Evolutionary conservation across 2,797 vertebrate genomes (phyloP), one percentile per base, ranked within the genome.

Genomic region (Sebastes hopkinsi): DNA sequence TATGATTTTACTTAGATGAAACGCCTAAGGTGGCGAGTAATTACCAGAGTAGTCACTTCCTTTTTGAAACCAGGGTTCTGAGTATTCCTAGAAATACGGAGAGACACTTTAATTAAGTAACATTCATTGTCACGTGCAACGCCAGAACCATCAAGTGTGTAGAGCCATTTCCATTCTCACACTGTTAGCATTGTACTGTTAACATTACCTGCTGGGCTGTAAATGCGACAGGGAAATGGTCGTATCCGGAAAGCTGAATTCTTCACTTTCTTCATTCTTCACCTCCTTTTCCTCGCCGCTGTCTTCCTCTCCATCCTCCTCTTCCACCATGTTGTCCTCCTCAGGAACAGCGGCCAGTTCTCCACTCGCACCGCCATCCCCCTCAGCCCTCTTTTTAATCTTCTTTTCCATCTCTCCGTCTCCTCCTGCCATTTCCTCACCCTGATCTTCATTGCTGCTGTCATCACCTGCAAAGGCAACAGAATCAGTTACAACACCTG

Each of bases 171-270:
- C 25, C 7, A 13, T 67, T 50, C 25, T 11, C 2, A 46, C 12
- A 30, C 7, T 54, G 12, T 32, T 20, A 8, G 42, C 25, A 3
- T 0, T 52, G 65, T 29, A 54, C 23, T 14, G 36, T n/a, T 12
- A 42, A 25, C 2, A 6, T 82, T 84, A 98, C 98, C 97, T 97
- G 91, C 93, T 96, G 18, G 96, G 88, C 73, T 98, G 98, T 42
- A 99, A 95, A 81, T 99, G 97, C 0, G 98, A 97, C 74, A 99
- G 95, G 56, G 98, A 96, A 25, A 99, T 99, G 6, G 95, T 92
- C 0, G 98, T 99, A 56, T 99, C 98, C 1, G 98, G 98, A 65
- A 97, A 99, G 88, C 87, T 91, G 60, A 97, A 71, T 65, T 95
- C 95, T 25, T 93, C 89, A 20, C 75, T 80, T 4, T 83, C 88